phyloP scores from a whole-genome alignment of 53 echinoderm and acorn worm species.

The Hippasteria phrygiana region DNA sequence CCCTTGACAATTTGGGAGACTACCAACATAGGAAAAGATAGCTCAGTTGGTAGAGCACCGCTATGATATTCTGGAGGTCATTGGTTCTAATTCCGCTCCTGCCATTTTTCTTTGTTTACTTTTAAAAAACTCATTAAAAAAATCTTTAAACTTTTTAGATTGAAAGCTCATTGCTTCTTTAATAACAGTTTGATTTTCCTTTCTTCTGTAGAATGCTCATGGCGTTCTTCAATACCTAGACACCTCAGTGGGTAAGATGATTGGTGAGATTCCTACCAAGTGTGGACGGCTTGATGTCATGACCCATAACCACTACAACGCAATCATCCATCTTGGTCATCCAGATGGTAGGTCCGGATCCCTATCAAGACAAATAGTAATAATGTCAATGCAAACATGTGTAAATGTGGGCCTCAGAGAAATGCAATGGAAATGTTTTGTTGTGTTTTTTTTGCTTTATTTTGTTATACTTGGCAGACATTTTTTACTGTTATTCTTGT shows the following conservation, averaged over 20 bases:
- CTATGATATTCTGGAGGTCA: no score
- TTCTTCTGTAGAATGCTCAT: conserved; percentile 71
- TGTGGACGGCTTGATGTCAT: conserved; percentile 83
- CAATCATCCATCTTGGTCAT: conserved; percentile 88
- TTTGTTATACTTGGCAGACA: no score
- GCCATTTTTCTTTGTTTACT: no score
- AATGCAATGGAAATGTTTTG: no score
- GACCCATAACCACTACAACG: conserved; percentile 92
- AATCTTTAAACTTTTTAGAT: background rate
- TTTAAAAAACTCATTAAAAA: background rate
- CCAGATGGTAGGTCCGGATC: conserved; percentile 78
- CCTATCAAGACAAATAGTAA: background rate
- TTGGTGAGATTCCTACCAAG: conserved; percentile 76
- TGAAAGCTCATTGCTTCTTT: background rate
- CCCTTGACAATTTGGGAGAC: no score
- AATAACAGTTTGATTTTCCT: background rate
- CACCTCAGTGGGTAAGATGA: conserved; percentile 87
- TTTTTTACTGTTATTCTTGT: no score
- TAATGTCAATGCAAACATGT: no score
- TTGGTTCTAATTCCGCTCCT: no score
- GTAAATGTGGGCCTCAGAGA: no score
- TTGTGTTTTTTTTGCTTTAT: no score
- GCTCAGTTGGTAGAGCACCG: no score
- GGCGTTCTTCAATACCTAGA: conserved; percentile 89
- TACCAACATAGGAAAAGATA: no score